A percentile compares a stretch with the other conserved stretches of the same genome.
These are phyloP conservation scores for Drosophila pachea DNA, from an alignment of 1,140 invertebrate species.

Conservation along the genomic window DNA sequence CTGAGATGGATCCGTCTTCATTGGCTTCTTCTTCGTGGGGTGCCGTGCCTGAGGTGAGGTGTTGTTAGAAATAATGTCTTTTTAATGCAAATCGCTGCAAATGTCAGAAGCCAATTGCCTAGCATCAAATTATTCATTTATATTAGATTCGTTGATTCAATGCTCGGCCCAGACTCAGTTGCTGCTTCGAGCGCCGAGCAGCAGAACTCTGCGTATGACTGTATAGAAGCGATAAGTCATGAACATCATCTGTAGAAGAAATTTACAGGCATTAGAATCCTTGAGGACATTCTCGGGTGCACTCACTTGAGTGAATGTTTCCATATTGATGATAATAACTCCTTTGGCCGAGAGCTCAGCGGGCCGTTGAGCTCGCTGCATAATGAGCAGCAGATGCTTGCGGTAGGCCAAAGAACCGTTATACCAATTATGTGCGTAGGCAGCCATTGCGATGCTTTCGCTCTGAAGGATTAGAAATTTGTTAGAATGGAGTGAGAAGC, in stretches of 20 bases:
- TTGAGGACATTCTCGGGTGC: too few species aligned
- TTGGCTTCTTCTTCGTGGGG: not conserved
- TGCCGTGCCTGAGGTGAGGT: not conserved
- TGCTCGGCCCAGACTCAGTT: not conserved
- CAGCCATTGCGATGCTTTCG: constrained; percentile 33
- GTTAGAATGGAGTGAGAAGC: too few species aligned
- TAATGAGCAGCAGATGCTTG: constrained; percentile 40
- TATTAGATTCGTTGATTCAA: not conserved
- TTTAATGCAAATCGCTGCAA: constrained; percentile 14
- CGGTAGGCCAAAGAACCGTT: constrained; percentile 35
- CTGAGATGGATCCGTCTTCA: constrained; percentile 8
- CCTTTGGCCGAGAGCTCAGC: constrained; percentile 43
- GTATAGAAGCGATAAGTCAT: constrained; percentile 50
- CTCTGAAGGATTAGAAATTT: constrained; percentile 33
- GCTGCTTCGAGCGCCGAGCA: not conserved
- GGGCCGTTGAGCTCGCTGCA: constrained; percentile 42
- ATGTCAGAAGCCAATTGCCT: constrained; percentile 8
- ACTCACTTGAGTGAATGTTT: constrained; percentile 50
- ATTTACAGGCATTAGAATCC: not conserved
- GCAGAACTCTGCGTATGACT: constrained; percentile 31
- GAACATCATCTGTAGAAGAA: constrained; percentile 32
- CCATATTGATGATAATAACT: constrained; percentile 42
- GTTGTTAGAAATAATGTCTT: not conserved
- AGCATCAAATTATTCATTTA: not conserved
- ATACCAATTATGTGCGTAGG: constrained; percentile 51